Evolutionary conservation across 2,797 vertebrate genomes (phyloP).

Genomic region (Enteromius argenteus): DNA sequence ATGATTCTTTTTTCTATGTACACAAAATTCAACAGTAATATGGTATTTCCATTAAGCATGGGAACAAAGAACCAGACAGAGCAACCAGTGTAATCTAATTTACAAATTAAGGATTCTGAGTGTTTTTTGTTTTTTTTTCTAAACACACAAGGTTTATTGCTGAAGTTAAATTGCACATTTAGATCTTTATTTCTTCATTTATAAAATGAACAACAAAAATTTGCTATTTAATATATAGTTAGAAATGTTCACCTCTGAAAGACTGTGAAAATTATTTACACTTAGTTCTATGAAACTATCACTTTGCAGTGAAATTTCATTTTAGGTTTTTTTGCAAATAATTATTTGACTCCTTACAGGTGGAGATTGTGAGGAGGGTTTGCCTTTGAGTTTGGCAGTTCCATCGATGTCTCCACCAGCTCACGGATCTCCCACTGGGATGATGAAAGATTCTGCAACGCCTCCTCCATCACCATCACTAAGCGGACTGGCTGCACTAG

Average conservation of each 20-base stretch:
- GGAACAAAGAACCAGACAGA: background rate
- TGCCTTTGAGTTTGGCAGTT: conserved; percentile 72
- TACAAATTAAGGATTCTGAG: background rate
- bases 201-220: no score
- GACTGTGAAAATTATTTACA: no score
- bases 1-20: background rate
- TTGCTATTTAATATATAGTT: no score
- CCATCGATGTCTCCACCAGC: conserved; percentile 80
- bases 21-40: background rate
- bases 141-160: background rate
- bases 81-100: background rate
- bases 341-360: background rate
- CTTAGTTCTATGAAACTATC: background rate
- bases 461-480: conserved; percentile 83
- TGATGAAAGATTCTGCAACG: conserved; percentile 80
- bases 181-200: background rate
- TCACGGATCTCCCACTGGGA: conserved; percentile 65
- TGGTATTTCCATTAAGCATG: background rate
- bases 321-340: background rate
- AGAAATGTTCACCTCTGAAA: no score
- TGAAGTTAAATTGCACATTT: background rate
- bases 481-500: conserved; percentile 76
- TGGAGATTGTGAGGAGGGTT: conserved; percentile 74
- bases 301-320: background rate
- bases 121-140: background rate